Conservation (phyloP, 1,140 invertebrate species). For the Musca vetustissima region DNA sequence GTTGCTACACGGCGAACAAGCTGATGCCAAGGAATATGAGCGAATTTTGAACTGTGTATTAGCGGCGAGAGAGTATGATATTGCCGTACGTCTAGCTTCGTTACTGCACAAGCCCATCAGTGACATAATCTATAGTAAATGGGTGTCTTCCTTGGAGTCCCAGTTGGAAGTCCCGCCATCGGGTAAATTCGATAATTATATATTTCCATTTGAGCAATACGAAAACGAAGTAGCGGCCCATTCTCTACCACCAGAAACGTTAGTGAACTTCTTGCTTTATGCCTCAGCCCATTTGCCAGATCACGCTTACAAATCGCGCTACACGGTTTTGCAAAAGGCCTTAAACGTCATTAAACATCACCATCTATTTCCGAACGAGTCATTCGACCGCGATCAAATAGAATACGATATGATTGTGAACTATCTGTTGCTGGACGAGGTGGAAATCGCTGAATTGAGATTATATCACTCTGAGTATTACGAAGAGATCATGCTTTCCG, state of each 20-base stretch:
- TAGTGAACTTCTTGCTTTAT: conserved; percentile 49
- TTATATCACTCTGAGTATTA: conserved; percentile 54
- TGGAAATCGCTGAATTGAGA: conserved; percentile 10
- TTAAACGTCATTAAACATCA: conserved; percentile 49
- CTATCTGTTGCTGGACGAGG: conserved; percentile 38
- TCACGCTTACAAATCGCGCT: conserved; percentile 31
- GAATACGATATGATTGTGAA: conserved; percentile 52
- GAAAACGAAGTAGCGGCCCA: conserved; percentile 44
- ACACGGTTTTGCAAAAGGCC: conserved; percentile 41
- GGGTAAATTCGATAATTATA: conserved; percentile 5
- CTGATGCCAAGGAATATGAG: conserved; percentile 39
- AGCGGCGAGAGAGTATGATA: conserved; percentile 43
- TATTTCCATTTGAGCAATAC: conserved; percentile 35
- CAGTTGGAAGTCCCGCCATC: not conserved
- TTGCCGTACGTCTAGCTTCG: conserved; percentile 44
- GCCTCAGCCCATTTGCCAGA: conserved; percentile 29
- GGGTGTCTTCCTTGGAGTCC: conserved; percentile 37
- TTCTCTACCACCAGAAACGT: conserved; percentile 41
- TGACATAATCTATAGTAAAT: conserved; percentile 50
- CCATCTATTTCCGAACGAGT: conserved; percentile 50
- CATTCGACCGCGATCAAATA: conserved; percentile 51
- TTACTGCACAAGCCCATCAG: conserved; percentile 45
- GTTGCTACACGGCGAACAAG: conserved; percentile 29
- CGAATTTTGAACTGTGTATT: conserved; percentile 37
- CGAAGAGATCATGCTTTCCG: conserved; percentile 50